Evolutionary conservation across 2,113 vertebrate genomes (phyloP).

Genomic region (Myanophis thanlyinensis): DNA sequence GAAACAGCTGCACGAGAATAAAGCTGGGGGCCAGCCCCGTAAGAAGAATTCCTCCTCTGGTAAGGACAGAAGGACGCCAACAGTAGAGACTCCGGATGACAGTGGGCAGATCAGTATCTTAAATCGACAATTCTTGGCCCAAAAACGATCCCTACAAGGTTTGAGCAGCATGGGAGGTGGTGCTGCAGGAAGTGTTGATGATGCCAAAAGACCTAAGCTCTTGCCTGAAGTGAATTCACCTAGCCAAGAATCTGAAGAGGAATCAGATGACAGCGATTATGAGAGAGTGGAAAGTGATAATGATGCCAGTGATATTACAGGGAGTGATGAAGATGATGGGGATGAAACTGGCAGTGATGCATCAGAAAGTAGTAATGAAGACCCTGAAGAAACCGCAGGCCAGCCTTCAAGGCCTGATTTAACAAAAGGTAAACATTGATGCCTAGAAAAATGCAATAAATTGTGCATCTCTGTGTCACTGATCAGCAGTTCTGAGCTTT

Average conservation of each 20-base stretch:
- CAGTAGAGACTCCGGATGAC: background rate
- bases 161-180: background rate
- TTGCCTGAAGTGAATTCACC: background rate
- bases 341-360: background rate
- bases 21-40: background rate
- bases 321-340: constrained; percentile 5
- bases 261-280: background rate
- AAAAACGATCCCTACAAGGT: background rate
- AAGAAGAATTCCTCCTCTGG: background rate
- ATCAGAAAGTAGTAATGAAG: constrained; percentile 17
- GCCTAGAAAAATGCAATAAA: constrained; percentile 26
- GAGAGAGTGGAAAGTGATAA: background rate
- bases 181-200: background rate
- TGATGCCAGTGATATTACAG: background rate
- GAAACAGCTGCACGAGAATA: background rate
- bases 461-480: constrained; percentile 18
- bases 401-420: background rate
- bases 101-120: background rate
- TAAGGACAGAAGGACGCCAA: background rate
- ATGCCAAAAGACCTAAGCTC: constrained; percentile 11
- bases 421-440: constrained; percentile 30
- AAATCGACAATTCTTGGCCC: background rate
- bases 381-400: background rate
- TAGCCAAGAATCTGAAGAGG: constrained; percentile 8
- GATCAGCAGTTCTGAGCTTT: constrained; percentile 11